Base-by-base conservation (phyloP, 2,113 vertebrate genomes). In the Stegastes partitus region DNA sequence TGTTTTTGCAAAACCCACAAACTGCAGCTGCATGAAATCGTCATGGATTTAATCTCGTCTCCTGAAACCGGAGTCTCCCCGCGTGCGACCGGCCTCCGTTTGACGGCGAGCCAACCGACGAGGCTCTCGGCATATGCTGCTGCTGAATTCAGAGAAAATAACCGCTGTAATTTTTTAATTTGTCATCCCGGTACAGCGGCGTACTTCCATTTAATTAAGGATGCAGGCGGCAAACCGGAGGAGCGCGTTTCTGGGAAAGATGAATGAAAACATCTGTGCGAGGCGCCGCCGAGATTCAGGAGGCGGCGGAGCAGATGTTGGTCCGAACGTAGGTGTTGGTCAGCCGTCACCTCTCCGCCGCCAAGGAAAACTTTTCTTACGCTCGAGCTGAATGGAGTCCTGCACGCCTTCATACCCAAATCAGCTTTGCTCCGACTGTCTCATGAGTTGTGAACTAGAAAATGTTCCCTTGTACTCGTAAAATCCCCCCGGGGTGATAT, bases 11-110 rank as follows among this genome's bases (percentile, higher is more conserved):
- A 74, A 81, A 70, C 31, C 55, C n/a, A 53, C 54, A 45, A 62
- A 51, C 58, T 57, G 53, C 31, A 66, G 63, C 68, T 73, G 18
- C 25, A 5, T 34, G 19, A 76, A 84, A 74, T 71, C 56, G 55
- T 79, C 49, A 22, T 16, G 47, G 57, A 72, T 84, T 71, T 82
- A 26, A 71, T 75, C 59, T 84, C 28, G 53, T 81, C 74, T 19
- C 65, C 44, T n/a, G 26, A 44, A 84, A 82, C 51, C 14, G 16
- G 45, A 79, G 26, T 18, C 57, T 61, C 53, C 21, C 31, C 28
- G 62, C 67, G 8, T 65, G 57, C 21, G 55, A 45, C 45, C 66
- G 63, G 42, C 59, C 61, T 65, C 69, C 42, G 67, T 67, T 53
- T 42, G 56, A 72, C 50, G 34, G 47, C 25, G 12, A 58, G 59